These are phyloP conservation scores for Elachura formosa DNA, from an alignment of 2,113 vertebrate genomes.

Conservation along the genomic window DNA sequence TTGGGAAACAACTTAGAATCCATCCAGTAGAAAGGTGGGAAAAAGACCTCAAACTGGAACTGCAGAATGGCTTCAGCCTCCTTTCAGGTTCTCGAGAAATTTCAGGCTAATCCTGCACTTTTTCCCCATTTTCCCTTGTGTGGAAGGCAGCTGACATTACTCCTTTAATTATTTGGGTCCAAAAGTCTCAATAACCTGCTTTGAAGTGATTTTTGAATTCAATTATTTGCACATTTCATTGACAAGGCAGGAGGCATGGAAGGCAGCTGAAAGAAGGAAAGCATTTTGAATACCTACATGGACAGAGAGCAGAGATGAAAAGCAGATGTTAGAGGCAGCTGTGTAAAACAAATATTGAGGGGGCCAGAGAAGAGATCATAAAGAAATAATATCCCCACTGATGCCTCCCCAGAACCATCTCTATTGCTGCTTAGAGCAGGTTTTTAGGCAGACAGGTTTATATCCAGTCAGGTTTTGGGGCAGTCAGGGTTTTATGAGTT, in stretches of 20 bases:
- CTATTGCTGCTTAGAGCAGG: neutral
- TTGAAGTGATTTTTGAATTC: neutral
- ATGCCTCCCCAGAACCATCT: neutral
- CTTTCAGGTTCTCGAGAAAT: neutral
- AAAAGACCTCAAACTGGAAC: neutral
- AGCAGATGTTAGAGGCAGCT: slow-evolving; percentile 52
- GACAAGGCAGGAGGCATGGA: neutral
- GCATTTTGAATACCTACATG: neutral
- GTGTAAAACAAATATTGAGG: neutral
- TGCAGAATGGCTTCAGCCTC: neutral
- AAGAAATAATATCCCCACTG: neutral
- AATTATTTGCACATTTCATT: neutral
- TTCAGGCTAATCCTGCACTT: neutral
- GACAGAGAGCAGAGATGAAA: slow-evolving; percentile 28
- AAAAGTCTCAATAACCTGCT: neutral
- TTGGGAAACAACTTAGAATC: neutral
- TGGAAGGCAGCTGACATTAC: neutral
- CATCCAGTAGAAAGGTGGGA: neutral
- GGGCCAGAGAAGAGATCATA: neutral
- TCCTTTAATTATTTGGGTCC: neutral
- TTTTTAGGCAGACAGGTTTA: neutral
- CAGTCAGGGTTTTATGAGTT: neutral
- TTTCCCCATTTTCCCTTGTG: neutral
- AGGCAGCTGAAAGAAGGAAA: slow-evolving; percentile 1
- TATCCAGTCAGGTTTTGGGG: neutral